Conservation (phyloP, 2,888 invertebrate genomes). For the Pachliopta kotzebuea region DNA sequence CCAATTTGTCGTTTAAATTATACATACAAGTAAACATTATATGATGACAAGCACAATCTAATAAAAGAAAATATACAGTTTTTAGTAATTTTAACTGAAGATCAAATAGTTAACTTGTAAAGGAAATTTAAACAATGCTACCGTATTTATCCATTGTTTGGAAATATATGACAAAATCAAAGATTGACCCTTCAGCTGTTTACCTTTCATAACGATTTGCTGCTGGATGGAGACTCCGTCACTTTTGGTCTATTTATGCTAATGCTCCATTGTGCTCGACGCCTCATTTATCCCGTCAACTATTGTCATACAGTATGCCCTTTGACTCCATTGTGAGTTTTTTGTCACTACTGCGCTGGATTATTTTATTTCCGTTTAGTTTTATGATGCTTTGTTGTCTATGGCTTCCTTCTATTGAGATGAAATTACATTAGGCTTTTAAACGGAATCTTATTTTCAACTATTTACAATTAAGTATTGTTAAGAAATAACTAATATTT, state of each 20-base stretch:
- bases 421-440: not conserved
- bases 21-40: too few species aligned
- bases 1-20: too few species aligned
- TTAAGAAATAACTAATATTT: not conserved
- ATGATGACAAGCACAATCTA: too few species aligned
- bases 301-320: conserved; percentile 71
- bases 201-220: conserved; percentile 34
- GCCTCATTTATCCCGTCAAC: conserved; percentile 69
- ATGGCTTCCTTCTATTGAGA: conserved; percentile 49
- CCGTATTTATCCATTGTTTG: conserved; percentile 34
- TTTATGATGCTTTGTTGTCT: conserved; percentile 59
- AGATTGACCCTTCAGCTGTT: conserved; percentile 40
- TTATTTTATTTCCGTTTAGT: conserved; percentile 77
- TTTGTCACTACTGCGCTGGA: conserved; percentile 67
- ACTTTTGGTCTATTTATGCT: conserved; percentile 63
- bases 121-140: not conserved
- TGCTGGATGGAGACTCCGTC: conserved; percentile 46
- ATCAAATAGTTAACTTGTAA: not conserved
- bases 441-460: not conserved
- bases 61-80: too few species aligned
- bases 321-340: conserved; percentile 79
- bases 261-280: conserved; percentile 72
- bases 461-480: not conserved
- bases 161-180: conserved; percentile 37
- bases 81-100: not conserved